These are phyloP conservation scores for Caenorhabditis macrosperma DNA, from an alignment of 2,888 invertebrate species.

Conservation along the genomic window DNA sequence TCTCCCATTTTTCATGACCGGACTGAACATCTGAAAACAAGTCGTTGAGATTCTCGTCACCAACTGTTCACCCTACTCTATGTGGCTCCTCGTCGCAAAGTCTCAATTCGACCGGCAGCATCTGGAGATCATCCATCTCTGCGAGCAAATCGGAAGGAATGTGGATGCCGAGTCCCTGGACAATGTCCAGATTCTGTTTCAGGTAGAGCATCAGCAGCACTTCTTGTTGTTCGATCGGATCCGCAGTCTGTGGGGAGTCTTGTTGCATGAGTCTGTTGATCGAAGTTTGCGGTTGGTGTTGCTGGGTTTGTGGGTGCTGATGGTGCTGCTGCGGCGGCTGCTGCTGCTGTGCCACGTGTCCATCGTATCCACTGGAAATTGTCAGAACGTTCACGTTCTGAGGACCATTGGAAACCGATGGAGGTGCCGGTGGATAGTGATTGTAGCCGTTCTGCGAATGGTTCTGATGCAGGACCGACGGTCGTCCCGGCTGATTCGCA, in stretches of 20 bases:
- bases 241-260: constrained; percentile 51
- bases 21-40: constrained; percentile 56
- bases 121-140: constrained; percentile 60
- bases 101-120: constrained; percentile 51
- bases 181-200: constrained; percentile 63
- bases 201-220: constrained; percentile 66
- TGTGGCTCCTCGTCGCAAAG: constrained; percentile 51
- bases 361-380: constrained; percentile 34
- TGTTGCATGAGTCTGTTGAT: constrained; percentile 34
- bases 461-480: constrained; percentile 17
- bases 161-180: constrained; percentile 58
- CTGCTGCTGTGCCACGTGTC: constrained; percentile 7
- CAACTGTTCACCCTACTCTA: constrained; percentile 1
- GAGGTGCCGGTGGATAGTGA: constrained; percentile 14
- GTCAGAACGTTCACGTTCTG: constrained; percentile 36
- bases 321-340: background rate
- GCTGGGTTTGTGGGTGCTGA: background rate
- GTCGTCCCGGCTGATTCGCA: constrained; percentile 13
- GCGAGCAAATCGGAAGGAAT: constrained; percentile 50
- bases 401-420: constrained; percentile 1
- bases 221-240: constrained; percentile 63
- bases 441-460: constrained; percentile 10
- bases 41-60: background rate
- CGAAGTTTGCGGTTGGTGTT: constrained; percentile 31
- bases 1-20: constrained; percentile 43